Percentiles rank a stretch among this genome's conserved stretches.
phyloP scores from a whole-genome alignment of 2,888 invertebrate genomes.

The Isotomurus palustris region DNA sequence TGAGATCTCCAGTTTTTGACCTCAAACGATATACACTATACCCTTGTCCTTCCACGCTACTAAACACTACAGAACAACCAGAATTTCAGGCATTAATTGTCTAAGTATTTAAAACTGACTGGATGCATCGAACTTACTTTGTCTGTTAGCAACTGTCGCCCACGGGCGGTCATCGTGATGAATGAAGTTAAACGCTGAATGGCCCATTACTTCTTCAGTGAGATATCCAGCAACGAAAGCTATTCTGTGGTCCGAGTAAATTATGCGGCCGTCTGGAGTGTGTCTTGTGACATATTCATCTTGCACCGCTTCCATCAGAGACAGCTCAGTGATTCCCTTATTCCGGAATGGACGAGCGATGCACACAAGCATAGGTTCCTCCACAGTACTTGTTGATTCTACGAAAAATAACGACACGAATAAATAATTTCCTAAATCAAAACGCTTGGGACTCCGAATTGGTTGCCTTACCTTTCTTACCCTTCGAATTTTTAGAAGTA shows the following conservation, averaged over 20 bases:
- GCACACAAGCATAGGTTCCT: conserved; percentile 49
- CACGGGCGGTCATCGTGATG: conserved; percentile 83
- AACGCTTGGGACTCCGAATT: not conserved
- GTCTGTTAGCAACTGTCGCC: conserved; percentile 79
- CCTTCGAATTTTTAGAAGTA: conserved; percentile 34
- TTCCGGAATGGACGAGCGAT: conserved; percentile 68
- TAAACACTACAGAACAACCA: conserved; percentile 63
- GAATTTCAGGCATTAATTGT: not conserved
- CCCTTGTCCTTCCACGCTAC: conserved; percentile 74
- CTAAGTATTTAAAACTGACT: not conserved
- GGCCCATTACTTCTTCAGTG: conserved; percentile 81
- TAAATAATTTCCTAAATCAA: not conserved
- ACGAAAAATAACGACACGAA: not conserved
- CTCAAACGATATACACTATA: conserved; percentile 80
- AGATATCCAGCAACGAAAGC: conserved; percentile 83
- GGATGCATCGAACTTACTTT: conserved; percentile 60
- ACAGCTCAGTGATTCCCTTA: conserved; percentile 62
- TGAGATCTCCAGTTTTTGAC: conserved; percentile 75
- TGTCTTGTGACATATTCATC: conserved; percentile 88
- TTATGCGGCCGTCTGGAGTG: conserved; percentile 79
- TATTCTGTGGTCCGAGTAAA: conserved; percentile 84
- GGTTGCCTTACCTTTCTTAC: conserved; percentile 41
- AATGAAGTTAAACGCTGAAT: conserved; percentile 84
- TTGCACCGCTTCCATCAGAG: conserved; percentile 63
- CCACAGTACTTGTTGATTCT: conserved; percentile 11